Percentiles rank a stretch among this genome's conserved stretches.
These are phyloP conservation scores for Brachyptera putata DNA, from an alignment of 2,888 invertebrate genomes.

Conservation along the genomic window DNA sequence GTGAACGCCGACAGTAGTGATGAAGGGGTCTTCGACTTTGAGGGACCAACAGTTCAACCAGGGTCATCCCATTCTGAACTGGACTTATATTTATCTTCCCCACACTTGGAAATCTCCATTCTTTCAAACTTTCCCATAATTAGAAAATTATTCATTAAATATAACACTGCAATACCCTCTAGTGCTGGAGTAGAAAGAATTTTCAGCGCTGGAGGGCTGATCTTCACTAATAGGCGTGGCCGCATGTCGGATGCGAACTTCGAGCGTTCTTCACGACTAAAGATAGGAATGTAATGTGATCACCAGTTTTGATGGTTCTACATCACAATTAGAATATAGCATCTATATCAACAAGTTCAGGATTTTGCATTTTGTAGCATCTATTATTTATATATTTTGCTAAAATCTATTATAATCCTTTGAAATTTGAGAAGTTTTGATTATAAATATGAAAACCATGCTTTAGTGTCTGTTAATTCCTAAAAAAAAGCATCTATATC, in stretches of 20 bases:
- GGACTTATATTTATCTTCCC: background rate
- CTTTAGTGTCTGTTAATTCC: too few relatives aligned
- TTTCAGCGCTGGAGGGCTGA: background rate
- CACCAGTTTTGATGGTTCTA: too few relatives aligned
- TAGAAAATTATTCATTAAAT: background rate
- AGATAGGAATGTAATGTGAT: background rate
- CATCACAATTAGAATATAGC: too few relatives aligned
- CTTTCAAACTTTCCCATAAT: background rate
- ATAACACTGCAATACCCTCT: background rate
- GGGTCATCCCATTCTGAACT: background rate
- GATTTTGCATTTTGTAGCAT: too few relatives aligned
- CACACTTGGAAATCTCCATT: background rate
- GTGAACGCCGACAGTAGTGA: background rate
- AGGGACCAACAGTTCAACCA: background rate
- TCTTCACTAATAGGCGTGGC: background rate
- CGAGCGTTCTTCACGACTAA: background rate
- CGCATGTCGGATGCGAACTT: background rate
- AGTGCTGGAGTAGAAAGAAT: background rate
- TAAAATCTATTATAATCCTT: too few relatives aligned
- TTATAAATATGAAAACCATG: too few relatives aligned
- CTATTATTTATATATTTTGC: too few relatives aligned
- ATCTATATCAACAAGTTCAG: too few relatives aligned
- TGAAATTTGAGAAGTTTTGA: too few relatives aligned
- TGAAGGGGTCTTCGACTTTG: background rate
- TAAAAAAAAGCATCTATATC: too few relatives aligned